phyloP scores from a whole-genome alignment of 2,888 invertebrate species.

The Apamea anceps region DNA sequence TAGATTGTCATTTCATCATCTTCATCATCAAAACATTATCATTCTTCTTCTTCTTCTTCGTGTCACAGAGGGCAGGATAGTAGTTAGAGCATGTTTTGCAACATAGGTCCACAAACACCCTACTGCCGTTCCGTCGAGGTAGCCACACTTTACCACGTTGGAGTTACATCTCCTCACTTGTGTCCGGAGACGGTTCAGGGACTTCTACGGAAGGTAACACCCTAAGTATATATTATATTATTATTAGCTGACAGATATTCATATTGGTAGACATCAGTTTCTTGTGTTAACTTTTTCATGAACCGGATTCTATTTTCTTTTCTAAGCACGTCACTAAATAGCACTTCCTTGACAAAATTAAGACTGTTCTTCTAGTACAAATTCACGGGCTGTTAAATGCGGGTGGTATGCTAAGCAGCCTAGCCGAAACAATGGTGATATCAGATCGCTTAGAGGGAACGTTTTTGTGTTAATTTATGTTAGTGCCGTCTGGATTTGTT shows the following conservation, averaged over 20 bases:
- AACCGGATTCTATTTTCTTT: neutral
- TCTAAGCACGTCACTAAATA: neutral
- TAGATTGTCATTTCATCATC: neutral
- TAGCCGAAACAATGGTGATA: conserved; percentile 76
- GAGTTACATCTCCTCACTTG: too few species aligned
- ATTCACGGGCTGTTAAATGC: conserved; percentile 51
- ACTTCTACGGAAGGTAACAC: too few species aligned
- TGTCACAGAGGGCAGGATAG: too few species aligned
- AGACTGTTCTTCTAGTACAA: conserved; percentile 14
- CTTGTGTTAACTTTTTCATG: neutral
- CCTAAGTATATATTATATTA: too few species aligned
- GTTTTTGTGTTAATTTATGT: conserved; percentile 77
- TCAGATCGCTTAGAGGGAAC: conserved; percentile 74
- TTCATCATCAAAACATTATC: neutral
- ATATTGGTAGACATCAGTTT: neutral
- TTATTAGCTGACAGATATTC: neutral
- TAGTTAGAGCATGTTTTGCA: too few species aligned
- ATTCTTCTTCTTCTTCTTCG: too few species aligned
- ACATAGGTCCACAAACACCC: too few species aligned
- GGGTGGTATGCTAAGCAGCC: conserved; percentile 72
- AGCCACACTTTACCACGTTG: too few species aligned
- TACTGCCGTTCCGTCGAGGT: too few species aligned
- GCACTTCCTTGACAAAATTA: conserved; percentile 7
- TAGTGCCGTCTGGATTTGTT: conserved; percentile 70
- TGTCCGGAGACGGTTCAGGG: too few species aligned